Conservation (phyloP, 2,113 vertebrate species). For the Dinomys branickii region DNA sequence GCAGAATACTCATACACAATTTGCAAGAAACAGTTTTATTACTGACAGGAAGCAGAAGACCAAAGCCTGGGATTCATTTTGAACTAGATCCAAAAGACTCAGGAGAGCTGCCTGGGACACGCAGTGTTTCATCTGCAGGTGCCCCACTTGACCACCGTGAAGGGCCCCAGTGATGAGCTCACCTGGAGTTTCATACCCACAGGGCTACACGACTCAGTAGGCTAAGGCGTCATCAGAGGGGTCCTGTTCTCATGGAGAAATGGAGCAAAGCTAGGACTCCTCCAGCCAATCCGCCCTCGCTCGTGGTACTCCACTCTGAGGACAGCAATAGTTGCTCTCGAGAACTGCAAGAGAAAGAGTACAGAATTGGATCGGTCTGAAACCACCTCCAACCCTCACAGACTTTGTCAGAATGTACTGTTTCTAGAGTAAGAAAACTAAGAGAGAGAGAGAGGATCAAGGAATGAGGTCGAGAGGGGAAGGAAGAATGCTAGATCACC, state of each 20-base stretch:
- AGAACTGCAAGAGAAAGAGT: not conserved
- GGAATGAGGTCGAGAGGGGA: not conserved
- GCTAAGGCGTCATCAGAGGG: not conserved
- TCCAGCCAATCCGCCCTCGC: not conserved
- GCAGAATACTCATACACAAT: not conserved
- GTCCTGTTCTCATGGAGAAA: no score
- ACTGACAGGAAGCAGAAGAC: not conserved
- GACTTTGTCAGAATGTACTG: not conserved
- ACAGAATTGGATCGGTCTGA: no score
- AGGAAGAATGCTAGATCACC: not conserved
- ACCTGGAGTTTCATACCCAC: not conserved
- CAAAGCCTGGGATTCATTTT: not conserved
- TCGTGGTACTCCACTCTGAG: not conserved
- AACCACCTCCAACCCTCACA: not conserved
- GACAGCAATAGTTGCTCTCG: not conserved
- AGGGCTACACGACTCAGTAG: not conserved
- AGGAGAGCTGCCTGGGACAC: fast-evolving
- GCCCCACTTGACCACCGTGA: not conserved
- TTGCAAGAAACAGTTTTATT: not conserved
- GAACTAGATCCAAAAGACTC: not conserved
- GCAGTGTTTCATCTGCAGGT: not conserved
- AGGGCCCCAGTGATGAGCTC: not conserved
- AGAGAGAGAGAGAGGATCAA: not conserved
- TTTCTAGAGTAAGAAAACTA: not conserved
- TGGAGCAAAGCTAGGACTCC: not conserved